Base-by-base conservation (phyloP, 1,140 invertebrate genomes). In the Diploscapter pachys region DNA sequence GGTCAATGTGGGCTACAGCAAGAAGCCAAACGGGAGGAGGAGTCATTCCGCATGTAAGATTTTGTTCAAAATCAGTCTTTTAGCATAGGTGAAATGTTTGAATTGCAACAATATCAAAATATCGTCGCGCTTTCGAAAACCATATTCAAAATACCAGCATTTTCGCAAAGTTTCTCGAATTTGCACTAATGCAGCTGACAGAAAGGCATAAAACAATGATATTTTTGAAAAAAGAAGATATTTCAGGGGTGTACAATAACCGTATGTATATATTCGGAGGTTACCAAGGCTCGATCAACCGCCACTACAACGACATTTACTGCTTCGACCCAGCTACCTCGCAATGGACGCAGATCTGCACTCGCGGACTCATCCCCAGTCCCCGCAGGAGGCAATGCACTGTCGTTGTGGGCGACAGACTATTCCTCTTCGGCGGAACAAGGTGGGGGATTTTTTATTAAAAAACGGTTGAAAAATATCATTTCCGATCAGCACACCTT, bases 251-350 rank as follows among this genome's bases (percentile, higher is more conserved):
- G 2, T 90, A 93, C 82, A 89, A 91, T 77, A 90, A 89, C 49
- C 87, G 90, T 78, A 89, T 95, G 85, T 93, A 92, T 81, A 90
- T 95, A 63, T 94, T 95, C 88, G 93, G 93, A 56, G 93, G 93
- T 6, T 94, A 91, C 83, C 92, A 93, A 87, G 91, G 92, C 4
- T 86, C 90, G 13, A 81, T 87, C 55, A 89, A 91, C 77, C 86
- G 88, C 67, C 93, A 95, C 86, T 94, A 90, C 82, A 92, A 92
- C 87, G 92, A 95, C 87, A 85, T 94, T 55, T 90, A 91, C 81
- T 89, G 89, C 81, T 94, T 91, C 87, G 86, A 89, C 82, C 87
- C 88, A 11, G 61, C 54, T 13, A 73, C 63, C 5, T 54, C 13
- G 11, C 54, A 8, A 9, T 83, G 81, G 84, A 82, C 2, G 75